Conservation (phyloP, 92 coral and sea anemone species). For the Siderastrea siderea region DNA sequence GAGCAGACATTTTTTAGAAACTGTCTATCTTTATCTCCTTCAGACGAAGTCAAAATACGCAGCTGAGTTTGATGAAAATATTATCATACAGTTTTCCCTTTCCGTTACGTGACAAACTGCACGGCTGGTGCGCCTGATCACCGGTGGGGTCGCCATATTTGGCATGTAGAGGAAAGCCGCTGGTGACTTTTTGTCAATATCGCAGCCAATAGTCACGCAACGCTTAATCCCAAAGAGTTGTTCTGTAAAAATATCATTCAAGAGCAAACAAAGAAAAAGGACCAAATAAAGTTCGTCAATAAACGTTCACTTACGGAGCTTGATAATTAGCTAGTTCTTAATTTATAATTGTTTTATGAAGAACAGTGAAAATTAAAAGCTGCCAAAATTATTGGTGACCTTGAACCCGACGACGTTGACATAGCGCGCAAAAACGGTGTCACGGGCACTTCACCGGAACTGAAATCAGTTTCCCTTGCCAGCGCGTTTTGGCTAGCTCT, state of each 20-base stretch:
- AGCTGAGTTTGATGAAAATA: not conserved
- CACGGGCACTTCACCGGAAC: not conserved
- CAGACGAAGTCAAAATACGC: not conserved
- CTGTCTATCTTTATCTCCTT: not conserved
- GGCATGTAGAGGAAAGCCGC: not conserved
- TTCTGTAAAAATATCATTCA: too few relatives aligned
- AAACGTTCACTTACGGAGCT: too few relatives aligned
- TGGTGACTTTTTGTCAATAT: not conserved
- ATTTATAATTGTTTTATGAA: too few relatives aligned
- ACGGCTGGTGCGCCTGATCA: not conserved
- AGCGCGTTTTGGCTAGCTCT: not conserved
- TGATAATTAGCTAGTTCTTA: too few relatives aligned
- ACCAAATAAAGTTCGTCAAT: too few relatives aligned
- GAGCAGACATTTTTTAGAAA: constrained; percentile 16
- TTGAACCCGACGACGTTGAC: not conserved
- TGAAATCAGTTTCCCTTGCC: not conserved
- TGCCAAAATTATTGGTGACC: not conserved
- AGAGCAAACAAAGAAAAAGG: too few relatives aligned
- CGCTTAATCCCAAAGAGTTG: not conserved
- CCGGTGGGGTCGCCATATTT: not conserved
- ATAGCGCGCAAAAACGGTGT: not conserved
- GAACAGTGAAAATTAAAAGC: too few relatives aligned
- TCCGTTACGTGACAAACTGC: not conserved
- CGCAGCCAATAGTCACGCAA: not conserved
- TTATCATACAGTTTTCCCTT: not conserved